phyloP scores from a whole-genome alignment of 2,888 invertebrate genomes.

The Melinopterus prodromus region DNA sequence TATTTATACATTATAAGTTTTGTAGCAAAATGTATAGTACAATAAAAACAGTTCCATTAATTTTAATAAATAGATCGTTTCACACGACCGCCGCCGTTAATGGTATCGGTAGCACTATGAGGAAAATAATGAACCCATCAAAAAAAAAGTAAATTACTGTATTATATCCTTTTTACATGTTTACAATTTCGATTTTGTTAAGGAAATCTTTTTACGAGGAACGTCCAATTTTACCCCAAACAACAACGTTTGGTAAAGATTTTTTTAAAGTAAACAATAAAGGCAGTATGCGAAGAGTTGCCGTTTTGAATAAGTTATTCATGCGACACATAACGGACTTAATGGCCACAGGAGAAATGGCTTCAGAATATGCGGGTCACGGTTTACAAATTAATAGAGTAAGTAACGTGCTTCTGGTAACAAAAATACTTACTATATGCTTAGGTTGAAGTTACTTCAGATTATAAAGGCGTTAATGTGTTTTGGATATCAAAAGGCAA shows the following conservation, averaged over 20 bases:
- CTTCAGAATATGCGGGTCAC: slow-evolving; percentile 68
- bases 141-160: slow-evolving; percentile 39
- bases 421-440: slow-evolving; percentile 31
- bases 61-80: slow-evolving; percentile 10
- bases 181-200: slow-evolving; percentile 29
- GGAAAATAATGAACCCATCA: slow-evolving; percentile 55
- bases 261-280: slow-evolving; percentile 64
- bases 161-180: slow-evolving; percentile 14
- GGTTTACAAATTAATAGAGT: slow-evolving; percentile 80
- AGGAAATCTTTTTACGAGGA: slow-evolving; percentile 52
- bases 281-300: slow-evolving; percentile 66
- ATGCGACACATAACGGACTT: slow-evolving; percentile 83
- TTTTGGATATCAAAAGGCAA: slow-evolving; percentile 74
- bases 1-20: not conserved
- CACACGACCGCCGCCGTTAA: slow-evolving; percentile 18
- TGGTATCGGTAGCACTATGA: slow-evolving; percentile 52
- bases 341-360: slow-evolving; percentile 75
- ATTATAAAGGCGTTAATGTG: slow-evolving; percentile 74
- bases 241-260: slow-evolving; percentile 55
- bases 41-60: slow-evolving; percentile 13
- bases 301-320: slow-evolving; percentile 80
- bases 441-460: slow-evolving; percentile 71
- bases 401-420: slow-evolving; percentile 32
- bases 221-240: slow-evolving; percentile 47
- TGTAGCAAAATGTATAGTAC: slow-evolving; percentile 5